A percentile compares a stretch with the other conserved stretches of the same genome.
These are phyloP conservation scores for Ammodramus savannarum DNA, from an alignment of 2,113 vertebrate genomes.

Conservation along the genomic window DNA sequence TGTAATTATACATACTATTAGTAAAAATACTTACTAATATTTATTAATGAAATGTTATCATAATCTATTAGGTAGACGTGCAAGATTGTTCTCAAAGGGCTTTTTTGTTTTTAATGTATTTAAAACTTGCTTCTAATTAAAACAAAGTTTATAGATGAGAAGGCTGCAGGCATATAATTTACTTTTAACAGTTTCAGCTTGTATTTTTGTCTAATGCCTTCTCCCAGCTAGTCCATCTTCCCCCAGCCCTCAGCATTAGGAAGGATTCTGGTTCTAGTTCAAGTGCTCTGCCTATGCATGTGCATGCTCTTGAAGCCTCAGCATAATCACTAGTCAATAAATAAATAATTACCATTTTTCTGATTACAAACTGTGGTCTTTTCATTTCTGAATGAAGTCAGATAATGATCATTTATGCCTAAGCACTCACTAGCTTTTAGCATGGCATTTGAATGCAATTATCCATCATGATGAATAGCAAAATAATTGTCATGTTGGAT, in stretches of 20 bases:
- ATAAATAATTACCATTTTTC: neutral
- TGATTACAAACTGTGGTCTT: neutral
- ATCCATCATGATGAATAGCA: neutral
- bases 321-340: neutral
- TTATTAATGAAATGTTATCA: neutral
- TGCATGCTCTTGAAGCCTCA: neutral
- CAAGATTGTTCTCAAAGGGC: neutral
- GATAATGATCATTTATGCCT: neutral
- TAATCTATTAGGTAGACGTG: neutral
- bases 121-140: neutral
- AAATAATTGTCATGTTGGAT: neutral
- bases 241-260: neutral
- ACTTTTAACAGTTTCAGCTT: neutral
- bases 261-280: neutral
- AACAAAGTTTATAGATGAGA: neutral
- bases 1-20: neutral
- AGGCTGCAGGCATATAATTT: neutral
- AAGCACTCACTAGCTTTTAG: neutral
- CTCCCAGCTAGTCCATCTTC: neutral
- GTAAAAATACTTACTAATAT: neutral
- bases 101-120: neutral
- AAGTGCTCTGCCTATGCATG: neutral
- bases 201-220: neutral
- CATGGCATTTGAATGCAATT: conserved; percentile 19
- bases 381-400: conserved; percentile 8